Evolutionary conservation across 2,888 invertebrate species (phyloP).

Genomic region (Noctua janthe): DNA sequence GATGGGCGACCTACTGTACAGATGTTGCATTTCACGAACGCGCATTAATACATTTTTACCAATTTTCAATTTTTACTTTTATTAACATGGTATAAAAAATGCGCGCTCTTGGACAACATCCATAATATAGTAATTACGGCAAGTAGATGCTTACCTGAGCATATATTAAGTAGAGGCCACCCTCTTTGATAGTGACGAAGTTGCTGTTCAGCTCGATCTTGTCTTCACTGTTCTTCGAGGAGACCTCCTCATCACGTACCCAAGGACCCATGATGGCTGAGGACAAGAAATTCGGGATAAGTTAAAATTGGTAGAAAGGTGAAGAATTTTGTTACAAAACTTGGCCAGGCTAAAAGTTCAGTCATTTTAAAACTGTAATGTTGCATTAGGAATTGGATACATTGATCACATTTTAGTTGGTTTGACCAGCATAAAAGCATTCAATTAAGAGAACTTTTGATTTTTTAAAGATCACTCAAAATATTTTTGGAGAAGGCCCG

Average conservation of each 20-base stretch:
- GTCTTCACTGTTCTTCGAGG: conserved; percentile 80
- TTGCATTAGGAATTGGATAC: neutral
- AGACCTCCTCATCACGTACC: conserved; percentile 81
- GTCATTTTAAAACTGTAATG: neutral
- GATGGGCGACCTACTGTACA: neutral
- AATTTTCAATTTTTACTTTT: neutral
- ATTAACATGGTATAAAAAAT: neutral
- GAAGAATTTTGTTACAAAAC: neutral
- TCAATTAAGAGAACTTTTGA: neutral
- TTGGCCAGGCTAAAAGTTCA: neutral
- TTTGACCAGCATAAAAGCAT: neutral
- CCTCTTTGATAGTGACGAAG: conserved; percentile 81
- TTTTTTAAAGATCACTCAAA: neutral
- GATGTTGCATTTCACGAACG: neutral
- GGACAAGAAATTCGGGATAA: conserved; percentile 56
- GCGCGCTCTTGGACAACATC: neutral
- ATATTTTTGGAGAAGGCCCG: neutral
- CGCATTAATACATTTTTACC: too few relatives aligned
- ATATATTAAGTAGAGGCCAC: conserved; percentile 84
- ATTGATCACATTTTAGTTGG: neutral
- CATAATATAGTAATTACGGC: neutral
- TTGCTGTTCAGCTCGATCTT: conserved; percentile 79
- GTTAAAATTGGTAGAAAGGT: neutral
- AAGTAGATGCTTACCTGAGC: conserved; percentile 79
- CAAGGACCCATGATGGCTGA: conserved; percentile 85